Conservation (phyloP, 2,888 invertebrate species). For the Gibbula magus region DNA sequence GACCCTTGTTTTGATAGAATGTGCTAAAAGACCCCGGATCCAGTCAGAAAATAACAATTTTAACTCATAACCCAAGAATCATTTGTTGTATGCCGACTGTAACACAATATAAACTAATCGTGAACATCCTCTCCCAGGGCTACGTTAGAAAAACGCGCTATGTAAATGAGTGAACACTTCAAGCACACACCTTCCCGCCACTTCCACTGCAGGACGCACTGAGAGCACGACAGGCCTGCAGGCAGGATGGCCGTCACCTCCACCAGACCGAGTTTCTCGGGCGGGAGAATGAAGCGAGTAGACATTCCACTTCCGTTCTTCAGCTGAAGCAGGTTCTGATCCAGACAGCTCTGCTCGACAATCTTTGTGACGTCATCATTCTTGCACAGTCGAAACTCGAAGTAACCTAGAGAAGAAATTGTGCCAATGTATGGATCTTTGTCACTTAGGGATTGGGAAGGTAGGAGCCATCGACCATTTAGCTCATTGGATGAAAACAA, state of each 20-base stretch:
- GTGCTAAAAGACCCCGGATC: too few relatives aligned
- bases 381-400: conserved; percentile 43
- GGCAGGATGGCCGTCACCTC: conserved; percentile 42
- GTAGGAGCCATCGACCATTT: too few relatives aligned
- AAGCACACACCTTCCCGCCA: conserved; percentile 31
- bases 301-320: conserved; percentile 25
- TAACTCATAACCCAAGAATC: too few relatives aligned
- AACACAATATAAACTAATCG: too few relatives aligned
- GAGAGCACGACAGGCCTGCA: conserved; percentile 48
- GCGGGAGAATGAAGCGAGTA: conserved; percentile 19
- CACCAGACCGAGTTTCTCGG: background rate
- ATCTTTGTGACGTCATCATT: conserved; percentile 33
- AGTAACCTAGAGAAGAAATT: conserved; percentile 15
- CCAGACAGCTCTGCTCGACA: conserved; percentile 41
- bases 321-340: conserved; percentile 31
- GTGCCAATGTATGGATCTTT: too few relatives aligned
- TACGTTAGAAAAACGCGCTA: too few relatives aligned
- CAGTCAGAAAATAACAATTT: too few relatives aligned
- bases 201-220: conserved; percentile 64
- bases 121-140: too few relatives aligned
- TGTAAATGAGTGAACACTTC: background rate
- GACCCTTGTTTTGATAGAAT: too few relatives aligned
- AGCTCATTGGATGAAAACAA: too few relatives aligned
- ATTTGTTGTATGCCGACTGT: too few relatives aligned
- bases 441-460: too few relatives aligned